Conservation (phyloP, 1,140 invertebrate species). For the Thaumatotibia leucotreta region DNA sequence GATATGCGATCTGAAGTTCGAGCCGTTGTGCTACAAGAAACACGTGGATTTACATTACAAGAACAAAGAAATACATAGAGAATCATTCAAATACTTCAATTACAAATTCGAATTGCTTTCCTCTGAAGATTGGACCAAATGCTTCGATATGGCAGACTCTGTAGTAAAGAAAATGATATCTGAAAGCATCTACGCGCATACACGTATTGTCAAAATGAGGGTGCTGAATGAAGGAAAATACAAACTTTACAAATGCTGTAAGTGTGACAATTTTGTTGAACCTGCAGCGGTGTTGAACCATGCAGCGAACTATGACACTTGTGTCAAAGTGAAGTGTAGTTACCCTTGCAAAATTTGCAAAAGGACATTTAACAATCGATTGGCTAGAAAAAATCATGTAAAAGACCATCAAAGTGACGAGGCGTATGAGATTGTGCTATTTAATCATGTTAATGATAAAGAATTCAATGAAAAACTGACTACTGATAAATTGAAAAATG, state of each 20-base stretch:
- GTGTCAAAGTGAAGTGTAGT: neutral
- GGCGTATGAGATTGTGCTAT: neutral
- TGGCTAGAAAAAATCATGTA: neutral
- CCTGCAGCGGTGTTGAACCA: neutral
- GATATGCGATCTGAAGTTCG: neutral
- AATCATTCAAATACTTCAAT: neutral
- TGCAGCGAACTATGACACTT: neutral
- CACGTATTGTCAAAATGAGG: neutral
- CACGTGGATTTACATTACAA: neutral
- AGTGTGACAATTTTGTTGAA: neutral
- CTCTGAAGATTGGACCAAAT: neutral
- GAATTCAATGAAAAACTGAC: neutral
- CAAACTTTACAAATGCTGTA: neutral
- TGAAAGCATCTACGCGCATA: neutral
- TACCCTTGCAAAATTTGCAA: neutral
- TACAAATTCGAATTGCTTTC: neutral
- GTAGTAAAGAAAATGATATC: neutral
- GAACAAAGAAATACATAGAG: neutral
- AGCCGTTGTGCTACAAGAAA: neutral
- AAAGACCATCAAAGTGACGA: neutral
- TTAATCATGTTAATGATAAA: neutral
- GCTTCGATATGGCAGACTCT: neutral
- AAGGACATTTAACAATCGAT: neutral
- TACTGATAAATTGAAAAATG: neutral
- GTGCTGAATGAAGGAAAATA: neutral